Base-by-base conservation (phyloP, 2,113 vertebrate genomes). In the Neopipo cinnamomea region DNA sequence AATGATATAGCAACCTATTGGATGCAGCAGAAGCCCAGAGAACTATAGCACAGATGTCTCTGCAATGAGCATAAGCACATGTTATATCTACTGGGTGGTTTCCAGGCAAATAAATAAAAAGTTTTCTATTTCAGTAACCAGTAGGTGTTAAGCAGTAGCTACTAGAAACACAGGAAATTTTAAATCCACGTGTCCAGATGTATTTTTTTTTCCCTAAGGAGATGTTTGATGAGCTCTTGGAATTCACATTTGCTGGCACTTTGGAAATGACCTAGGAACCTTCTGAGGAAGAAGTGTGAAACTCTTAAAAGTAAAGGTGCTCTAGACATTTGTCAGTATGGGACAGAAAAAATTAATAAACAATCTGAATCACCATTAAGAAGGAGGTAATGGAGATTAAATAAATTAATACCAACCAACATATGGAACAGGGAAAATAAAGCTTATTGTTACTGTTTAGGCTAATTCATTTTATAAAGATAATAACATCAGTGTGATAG, bases 401-500 rank as follows among this genome's bases (percentile, higher is more conserved):
- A 21, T 84, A 49, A 86, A 82, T 14, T 55, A 20, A 14, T 89
- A 39, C 8, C 10, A 66, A 44, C 6, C 41, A 74, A 68, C 8
- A 19, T 12, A 28, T 47, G 12, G 33, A 53, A 65, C 44, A 70
- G 28, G 35, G 18, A 79, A 73, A 93, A 79, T 46, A 68, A 89
- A 83, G 4, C 6, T 39, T 37, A 5, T 31, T 77, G 2, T 47
- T 92, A 44, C 10, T 76, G 19, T 16, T 85, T 73, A 63, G 4
- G 7, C 8, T 80, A 49, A 16, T 65, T 86, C 17, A 49, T 35
- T 66, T 91, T 52, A 46, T 49, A 89, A 10, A 62, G 9, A 44
- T 44, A 70, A 31, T 9, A 65, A 0, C 7, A 83, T 25, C 0
- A 0, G 55, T 67, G 8, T 24, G 61, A 41, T 5, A 49, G 20